Base-by-base conservation (phyloP, 35 echinoderm and acorn worm genomes). In the Hemicentrotus pulcherrimus region DNA sequence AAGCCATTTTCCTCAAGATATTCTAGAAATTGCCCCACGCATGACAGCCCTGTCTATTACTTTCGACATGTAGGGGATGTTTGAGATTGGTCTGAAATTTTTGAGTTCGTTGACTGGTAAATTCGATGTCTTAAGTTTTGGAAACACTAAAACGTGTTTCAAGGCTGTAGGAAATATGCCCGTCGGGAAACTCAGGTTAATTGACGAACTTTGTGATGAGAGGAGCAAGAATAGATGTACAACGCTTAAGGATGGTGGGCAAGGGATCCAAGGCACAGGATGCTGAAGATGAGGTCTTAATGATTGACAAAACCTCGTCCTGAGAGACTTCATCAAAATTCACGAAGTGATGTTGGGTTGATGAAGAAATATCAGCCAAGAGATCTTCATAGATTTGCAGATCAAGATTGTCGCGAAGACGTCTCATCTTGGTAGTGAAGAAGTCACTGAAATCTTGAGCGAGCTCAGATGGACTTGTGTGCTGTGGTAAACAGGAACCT, bases 51-150 rank as follows among this genome's bases (percentile, higher is more conserved):
- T 32, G 46, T 96, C 96, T 32, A 96, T 92, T 55, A 92, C 46
- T 33, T 95, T 95, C 47, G 96, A 96, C 9, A 96, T 30, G 89
- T 70, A 96, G 45, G 86, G 48, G 46, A 96, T 91, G 95, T 95
- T 95, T 32, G 95, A 95, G 48, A 95, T 92, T 32, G 92, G 96
- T 41, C 96, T 41, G 47, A 86, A 96, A 32, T 96, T 96, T 18
- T 32, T 88, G 46, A 94, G 47, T 32, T 88, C 86, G 31, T 96
- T 65, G 5, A 50, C 70, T 46, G 95, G 48, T 31, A 96, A 24
- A 55, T 90, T 31, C 22, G 96, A 31, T 89, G 60, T 89, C 41
- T 96, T 95, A 33, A 95, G 86, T 19, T 31, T 22, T 6, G 96
- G 65, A 32, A 32, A 30, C 6, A 95, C 94, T 22, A 95, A 30